Base-by-base conservation (phyloP, 2,113 vertebrate genomes). In the Otis tarda region DNA sequence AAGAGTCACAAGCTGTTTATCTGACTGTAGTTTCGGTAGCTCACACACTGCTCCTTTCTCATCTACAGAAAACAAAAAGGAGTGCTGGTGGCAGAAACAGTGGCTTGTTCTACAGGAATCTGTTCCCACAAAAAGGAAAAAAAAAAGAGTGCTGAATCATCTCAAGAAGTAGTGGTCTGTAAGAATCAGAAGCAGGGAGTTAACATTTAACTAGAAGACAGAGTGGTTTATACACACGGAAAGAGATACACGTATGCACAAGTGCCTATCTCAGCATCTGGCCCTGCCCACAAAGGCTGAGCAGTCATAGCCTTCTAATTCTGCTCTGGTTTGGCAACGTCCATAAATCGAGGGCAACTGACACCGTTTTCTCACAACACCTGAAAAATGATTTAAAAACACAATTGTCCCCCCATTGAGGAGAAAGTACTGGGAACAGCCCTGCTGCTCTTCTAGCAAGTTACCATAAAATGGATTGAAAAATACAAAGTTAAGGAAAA, bases 231-330 rank as follows among this genome's bases (percentile, higher is more conserved):
- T 39, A 23, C 4, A 28, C 7, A 31, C 0, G 1, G 16, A 28
- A 50, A 65, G 28, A 57, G 11, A 6, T 7, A 55, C 3, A 13
- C 2, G 22, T 6, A 57, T 1, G 1, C 6, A 17, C 5, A 70
- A 53, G 6, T 10, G 28, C 17, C 31, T 45, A 8, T 21, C 76
- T 37, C n/a, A 64, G 41, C 27, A 56, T 12, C 49, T 43, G 45
- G 20, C 33, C 43, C 35, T 47, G 43, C 37, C 16, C 24, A 33
- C 33, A 86, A 49, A 14, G 0, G 2, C 18, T 18, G 45, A 91
- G 35, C 17, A 52, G 30, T 17, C 59, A 37, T 10, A 63, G 14
- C 12, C 14, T 12, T 2, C 1, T 20, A 65, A 57, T 49, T 74
- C 68, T 74, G 24, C 33, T 74, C 69, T 9, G 1, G 4, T 55